A percentile compares a stretch with the other conserved stretches of the same genome.
Evolutionary conservation across 2,113 vertebrate genomes (phyloP).

Genomic region (Bombycilla garrulus): DNA sequence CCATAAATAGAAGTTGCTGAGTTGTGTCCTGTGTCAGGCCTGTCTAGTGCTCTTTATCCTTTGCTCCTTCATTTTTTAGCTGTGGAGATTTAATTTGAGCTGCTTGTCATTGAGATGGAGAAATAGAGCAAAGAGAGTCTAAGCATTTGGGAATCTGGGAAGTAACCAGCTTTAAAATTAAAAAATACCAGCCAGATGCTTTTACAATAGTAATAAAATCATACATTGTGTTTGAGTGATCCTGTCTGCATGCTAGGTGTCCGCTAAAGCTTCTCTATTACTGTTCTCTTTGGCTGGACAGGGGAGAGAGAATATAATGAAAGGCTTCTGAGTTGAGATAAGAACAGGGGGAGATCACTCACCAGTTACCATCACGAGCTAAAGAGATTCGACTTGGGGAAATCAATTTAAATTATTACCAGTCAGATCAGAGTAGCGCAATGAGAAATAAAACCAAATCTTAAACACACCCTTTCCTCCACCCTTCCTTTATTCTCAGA

Average conservation of each 20-base stretch:
- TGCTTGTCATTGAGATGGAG: neutral
- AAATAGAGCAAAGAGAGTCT: neutral
- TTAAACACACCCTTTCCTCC: neutral
- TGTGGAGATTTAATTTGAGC: neutral
- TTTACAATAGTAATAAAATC: neutral
- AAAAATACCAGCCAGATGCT: neutral
- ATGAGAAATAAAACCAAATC: neutral
- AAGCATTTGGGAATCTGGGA: neutral
- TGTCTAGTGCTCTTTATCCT: neutral
- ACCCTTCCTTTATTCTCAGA: neutral
- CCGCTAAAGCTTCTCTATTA: neutral
- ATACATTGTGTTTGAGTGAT: neutral
- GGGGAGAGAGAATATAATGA: neutral
- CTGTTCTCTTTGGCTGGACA: neutral
- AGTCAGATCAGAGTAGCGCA: neutral
- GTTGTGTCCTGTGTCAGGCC: neutral
- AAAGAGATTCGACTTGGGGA: neutral
- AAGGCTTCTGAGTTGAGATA: neutral
- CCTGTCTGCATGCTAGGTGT: neutral
- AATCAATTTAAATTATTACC: neutral
- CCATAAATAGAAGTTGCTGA: slow-evolving; percentile 45
- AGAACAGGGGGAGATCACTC: neutral
- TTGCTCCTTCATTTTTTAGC: neutral
- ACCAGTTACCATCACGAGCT: neutral
- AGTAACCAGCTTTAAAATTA: neutral